Evolutionary conservation across 2,888 invertebrate species (phyloP).

Genomic region (Cryptophagus acutangulus): DNA sequence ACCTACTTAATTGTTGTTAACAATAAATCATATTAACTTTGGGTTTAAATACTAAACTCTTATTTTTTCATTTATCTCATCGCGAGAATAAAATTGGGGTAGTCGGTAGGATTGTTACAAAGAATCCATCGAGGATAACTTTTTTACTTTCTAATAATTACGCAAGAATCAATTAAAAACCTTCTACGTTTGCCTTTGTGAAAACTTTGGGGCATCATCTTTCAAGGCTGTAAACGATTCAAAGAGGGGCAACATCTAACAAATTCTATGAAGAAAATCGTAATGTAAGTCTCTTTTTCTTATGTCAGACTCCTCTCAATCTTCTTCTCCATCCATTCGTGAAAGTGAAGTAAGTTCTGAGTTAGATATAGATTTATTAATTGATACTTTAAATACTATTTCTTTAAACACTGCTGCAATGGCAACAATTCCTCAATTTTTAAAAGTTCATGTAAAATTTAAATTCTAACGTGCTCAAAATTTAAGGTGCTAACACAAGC

Average conservation of each 20-base stretch:
- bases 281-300: too few relatives aligned
- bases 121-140: slow-evolving; percentile 1
- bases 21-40: too few relatives aligned
- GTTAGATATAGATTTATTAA: neutral
- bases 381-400: slow-evolving; percentile 1
- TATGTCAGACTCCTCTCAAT: neutral
- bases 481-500: too few relatives aligned
- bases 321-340: neutral
- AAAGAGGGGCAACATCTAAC: neutral
- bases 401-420: neutral
- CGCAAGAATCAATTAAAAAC: neutral
- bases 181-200: neutral
- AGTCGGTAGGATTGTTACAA: slow-evolving; percentile 2
- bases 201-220: neutral
- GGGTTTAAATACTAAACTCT: neutral
- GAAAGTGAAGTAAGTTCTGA: neutral
- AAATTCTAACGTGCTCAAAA: too few relatives aligned
- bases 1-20: too few relatives aligned
- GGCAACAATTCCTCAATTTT: neutral
- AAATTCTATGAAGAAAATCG: too few relatives aligned
- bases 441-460: slow-evolving; percentile 1
- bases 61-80: neutral
- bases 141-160: slow-evolving; percentile 1
- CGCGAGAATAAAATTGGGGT: neutral
- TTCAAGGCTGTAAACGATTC: neutral